Percentiles rank a stretch among this genome's conserved stretches.
phyloP scores from a whole-genome alignment of 2,888 invertebrate species.

The Chironomus riparius region DNA sequence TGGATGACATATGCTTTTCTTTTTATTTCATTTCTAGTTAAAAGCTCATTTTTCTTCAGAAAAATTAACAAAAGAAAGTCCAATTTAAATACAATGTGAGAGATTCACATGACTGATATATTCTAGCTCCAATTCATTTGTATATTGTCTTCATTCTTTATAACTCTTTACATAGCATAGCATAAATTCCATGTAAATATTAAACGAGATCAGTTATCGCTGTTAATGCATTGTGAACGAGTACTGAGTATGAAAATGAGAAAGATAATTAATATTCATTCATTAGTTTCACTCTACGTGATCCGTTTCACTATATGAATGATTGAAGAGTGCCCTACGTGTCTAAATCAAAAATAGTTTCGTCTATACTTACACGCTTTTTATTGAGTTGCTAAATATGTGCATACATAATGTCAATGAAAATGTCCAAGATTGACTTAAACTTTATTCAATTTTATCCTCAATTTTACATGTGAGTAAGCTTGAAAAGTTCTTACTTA shows the following conservation, averaged over 20 bases:
- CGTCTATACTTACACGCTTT: too few relatives aligned
- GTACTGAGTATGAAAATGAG: neutral
- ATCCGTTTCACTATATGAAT: neutral
- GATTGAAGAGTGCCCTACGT: too few relatives aligned
- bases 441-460: too few relatives aligned
- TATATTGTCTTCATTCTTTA: neutral
- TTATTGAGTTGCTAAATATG: too few relatives aligned
- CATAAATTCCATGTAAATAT: neutral
- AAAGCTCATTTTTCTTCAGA: neutral
- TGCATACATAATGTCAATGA: too few relatives aligned
- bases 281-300: neutral
- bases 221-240: neutral
- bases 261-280: neutral
- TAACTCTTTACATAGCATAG: neutral
- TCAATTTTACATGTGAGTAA: neutral
- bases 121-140: too few relatives aligned
- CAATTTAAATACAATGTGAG: neutral
- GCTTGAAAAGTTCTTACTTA: neutral
- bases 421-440: too few relatives aligned
- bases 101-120: neutral
- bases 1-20: too few relatives aligned
- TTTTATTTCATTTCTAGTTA: too few relatives aligned
- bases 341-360: too few relatives aligned
- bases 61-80: neutral
- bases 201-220: neutral